Evolutionary conservation across 2,113 vertebrate species (phyloP).

Genomic region (Odocoileus virginianus): DNA sequence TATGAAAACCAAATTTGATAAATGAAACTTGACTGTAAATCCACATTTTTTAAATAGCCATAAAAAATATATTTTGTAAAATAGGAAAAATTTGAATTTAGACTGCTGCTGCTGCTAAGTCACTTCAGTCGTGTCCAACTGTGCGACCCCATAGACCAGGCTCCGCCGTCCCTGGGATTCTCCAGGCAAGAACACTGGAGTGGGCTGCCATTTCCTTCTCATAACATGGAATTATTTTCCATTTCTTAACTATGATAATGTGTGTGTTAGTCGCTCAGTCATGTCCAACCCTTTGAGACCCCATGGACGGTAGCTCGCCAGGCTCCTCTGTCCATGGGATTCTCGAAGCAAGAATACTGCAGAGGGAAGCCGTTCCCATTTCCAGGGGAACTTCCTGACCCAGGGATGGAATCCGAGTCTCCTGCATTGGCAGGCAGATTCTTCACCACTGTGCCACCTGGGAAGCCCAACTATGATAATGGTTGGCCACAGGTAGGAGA

Average conservation of each 20-base stretch:
- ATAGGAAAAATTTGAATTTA: background rate
- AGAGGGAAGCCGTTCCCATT: background rate
- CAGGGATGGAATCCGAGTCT: background rate
- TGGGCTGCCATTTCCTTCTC: no score
- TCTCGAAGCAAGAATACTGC: background rate
- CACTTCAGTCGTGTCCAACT: no score
- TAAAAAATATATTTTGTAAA: background rate
- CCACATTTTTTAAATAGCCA: background rate
- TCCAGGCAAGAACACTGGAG: no score
- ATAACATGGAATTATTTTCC: conserved; percentile 12
- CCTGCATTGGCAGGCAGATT: background rate
- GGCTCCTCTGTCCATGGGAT: background rate
- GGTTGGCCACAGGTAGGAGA: background rate
- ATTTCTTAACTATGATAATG: background rate
- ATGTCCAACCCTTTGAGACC: background rate
- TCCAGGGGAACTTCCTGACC: background rate
- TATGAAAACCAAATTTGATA: conserved; percentile 25
- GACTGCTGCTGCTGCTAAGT: background rate
- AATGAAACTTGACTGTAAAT: conserved; percentile 23
- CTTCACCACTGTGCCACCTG: background rate
- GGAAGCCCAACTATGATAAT: background rate
- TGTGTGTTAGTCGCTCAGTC: background rate
- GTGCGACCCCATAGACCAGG: no score
- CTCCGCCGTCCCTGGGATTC: no score
- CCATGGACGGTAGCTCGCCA: background rate